A percentile compares a stretch with the other conserved stretches of the same genome.
Conservation (phyloP, 2,797 vertebrate genomes). For the Microchirus variegatus region DNA sequence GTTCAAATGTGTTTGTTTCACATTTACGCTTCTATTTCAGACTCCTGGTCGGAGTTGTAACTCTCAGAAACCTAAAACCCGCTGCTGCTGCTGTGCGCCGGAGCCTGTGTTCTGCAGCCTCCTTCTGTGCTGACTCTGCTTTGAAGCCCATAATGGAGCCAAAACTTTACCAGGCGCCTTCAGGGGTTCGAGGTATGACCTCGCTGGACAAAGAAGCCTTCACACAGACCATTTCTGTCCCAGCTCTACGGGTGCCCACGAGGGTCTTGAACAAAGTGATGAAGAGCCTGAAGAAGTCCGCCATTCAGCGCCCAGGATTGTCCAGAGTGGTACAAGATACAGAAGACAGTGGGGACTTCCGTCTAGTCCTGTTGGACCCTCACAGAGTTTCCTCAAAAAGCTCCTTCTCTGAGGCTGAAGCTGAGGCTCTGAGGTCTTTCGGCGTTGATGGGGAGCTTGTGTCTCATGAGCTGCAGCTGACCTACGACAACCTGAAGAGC, state of each 20-base stretch:
- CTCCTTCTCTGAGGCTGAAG: slow-evolving; percentile 83
- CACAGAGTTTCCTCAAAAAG: slow-evolving; percentile 69
- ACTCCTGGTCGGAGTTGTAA: slow-evolving; percentile 47
- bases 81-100: not conserved
- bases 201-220: slow-evolving; percentile 88
- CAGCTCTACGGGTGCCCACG: slow-evolving; percentile 87
- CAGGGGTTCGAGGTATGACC: slow-evolving; percentile 91
- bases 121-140: not conserved
- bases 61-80: slow-evolving; percentile 17
- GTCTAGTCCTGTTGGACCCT: slow-evolving; percentile 90
- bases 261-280: slow-evolving; percentile 81
- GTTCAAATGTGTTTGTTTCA: not conserved
- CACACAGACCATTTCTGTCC: slow-evolving; percentile 85
- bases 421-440: slow-evolving; percentile 79
- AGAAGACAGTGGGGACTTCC: slow-evolving; percentile 59
- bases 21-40: slow-evolving; percentile 23
- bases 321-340: slow-evolving; percentile 87
- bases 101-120: slow-evolving; percentile 8
- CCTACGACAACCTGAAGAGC: slow-evolving; percentile 91
- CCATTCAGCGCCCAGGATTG: slow-evolving; percentile 87
- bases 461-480: slow-evolving; percentile 83
- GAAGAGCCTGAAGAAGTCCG: slow-evolving; percentile 84
- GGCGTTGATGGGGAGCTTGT: slow-evolving; percentile 79
- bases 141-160: slow-evolving; percentile 71
- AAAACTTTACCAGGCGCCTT: slow-evolving; percentile 79